A percentile compares a stretch with the other conserved stretches of the same genome.
phyloP scores from a whole-genome alignment of 2,888 invertebrate genomes.

The Drosophila percnosoma region DNA sequence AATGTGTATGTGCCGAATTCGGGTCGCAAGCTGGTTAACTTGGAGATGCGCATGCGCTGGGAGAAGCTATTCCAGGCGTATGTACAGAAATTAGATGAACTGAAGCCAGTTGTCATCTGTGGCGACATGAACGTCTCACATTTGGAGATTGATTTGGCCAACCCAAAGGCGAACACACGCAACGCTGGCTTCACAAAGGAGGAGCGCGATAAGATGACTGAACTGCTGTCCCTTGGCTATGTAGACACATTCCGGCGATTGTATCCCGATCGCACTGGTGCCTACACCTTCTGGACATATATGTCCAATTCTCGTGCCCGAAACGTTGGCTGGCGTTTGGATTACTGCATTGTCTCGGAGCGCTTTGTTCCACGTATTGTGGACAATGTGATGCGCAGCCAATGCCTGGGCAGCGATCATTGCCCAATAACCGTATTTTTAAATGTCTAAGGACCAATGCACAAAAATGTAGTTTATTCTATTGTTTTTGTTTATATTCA shows the following conservation, averaged over 20 bases:
- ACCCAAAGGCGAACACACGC: constrained; percentile 96
- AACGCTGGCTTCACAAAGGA: constrained; percentile 98
- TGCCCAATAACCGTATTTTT: constrained; percentile 95
- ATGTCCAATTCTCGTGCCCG: constrained; percentile 94
- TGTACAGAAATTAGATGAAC: constrained; percentile 91
- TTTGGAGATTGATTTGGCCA: constrained; percentile 96
- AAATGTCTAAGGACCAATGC: constrained; percentile 83
- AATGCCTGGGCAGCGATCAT: constrained; percentile 97
- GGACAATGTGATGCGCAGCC: constrained; percentile 92
- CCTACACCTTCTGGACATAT: constrained; percentile 98
- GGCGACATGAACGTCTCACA: constrained; percentile 99
- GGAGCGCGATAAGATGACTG: constrained; percentile 96
- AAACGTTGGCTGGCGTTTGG: constrained; percentile 98
- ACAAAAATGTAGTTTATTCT: background rate
- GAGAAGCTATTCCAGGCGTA: constrained; percentile 93
- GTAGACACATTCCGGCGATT: constrained; percentile 94
- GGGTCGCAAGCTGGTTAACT: constrained; percentile 93
- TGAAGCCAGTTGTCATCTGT: constrained; percentile 97
- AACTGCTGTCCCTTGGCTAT: constrained; percentile 92
- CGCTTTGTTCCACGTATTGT: constrained; percentile 91
- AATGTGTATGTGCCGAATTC: constrained; percentile 98
- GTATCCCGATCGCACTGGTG: constrained; percentile 92
- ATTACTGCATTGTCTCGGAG: constrained; percentile 96
- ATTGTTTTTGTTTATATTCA: background rate
- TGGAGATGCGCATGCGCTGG: constrained; percentile 96